Conservation (phyloP, 2,797 vertebrate genomes). For the Sebastes oblongus region DNA sequence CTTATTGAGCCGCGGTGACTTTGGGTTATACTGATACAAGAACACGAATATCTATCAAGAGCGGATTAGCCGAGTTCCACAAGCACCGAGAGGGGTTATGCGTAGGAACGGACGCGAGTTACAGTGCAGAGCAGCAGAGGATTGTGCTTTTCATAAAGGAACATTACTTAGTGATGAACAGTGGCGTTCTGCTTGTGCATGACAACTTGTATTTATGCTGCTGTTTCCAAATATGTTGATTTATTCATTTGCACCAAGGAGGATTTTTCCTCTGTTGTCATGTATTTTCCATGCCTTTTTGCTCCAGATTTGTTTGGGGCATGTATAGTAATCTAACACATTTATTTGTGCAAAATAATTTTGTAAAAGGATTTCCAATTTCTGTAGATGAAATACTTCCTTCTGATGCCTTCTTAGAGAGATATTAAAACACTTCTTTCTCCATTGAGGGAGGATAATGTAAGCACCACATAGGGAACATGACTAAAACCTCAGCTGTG, state of each 20-base stretch:
- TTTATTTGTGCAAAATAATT: slow-evolving; percentile 8
- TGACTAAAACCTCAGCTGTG: slow-evolving; percentile 50
- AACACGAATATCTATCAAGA: slow-evolving; percentile 53
- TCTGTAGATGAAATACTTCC: slow-evolving; percentile 1
- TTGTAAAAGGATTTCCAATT: not conserved
- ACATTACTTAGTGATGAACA: slow-evolving; percentile 35
- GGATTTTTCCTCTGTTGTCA: not conserved
- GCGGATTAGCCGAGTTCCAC: slow-evolving; percentile 48
- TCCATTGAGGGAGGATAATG: slow-evolving; percentile 27
- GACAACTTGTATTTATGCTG: slow-evolving; percentile 20
- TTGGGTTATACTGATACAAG: slow-evolving; percentile 37
- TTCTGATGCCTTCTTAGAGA: slow-evolving; percentile 1
- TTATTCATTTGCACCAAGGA: slow-evolving; percentile 36
- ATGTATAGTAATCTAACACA: slow-evolving; percentile 7
- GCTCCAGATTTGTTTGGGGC: slow-evolving; percentile 14
- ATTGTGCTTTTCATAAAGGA: slow-evolving; percentile 18
- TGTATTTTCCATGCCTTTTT: slow-evolving; percentile 13
- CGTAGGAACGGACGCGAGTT: slow-evolving; percentile 15
- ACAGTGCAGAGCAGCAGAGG: not conserved
- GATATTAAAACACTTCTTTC: slow-evolving; percentile 17
- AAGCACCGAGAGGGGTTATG: not conserved
- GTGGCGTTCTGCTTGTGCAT: not conserved
- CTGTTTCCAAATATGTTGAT: slow-evolving; percentile 25
- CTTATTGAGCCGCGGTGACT: slow-evolving; percentile 38
- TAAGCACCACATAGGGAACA: slow-evolving; percentile 22